Evolutionary conservation across 2,888 invertebrate genomes (phyloP), one percentile per base, ranked within the genome.

Genomic region (Cybosia mesomella): DNA sequence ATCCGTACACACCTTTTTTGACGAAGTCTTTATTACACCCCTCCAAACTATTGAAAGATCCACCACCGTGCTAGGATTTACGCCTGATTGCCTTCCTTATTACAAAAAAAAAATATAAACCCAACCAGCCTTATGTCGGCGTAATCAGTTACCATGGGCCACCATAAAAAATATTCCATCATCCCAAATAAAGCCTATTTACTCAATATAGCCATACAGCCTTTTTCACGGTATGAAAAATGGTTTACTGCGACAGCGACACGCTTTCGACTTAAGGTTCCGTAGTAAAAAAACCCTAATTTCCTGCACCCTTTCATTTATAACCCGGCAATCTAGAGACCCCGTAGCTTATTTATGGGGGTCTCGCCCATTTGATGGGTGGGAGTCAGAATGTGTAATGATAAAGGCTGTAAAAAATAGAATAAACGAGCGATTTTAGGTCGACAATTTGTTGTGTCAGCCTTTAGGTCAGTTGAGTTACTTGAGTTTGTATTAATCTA

Each of bases 261-360:
- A 89, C 87, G 88, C 85, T 85, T 81, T 79, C 84, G 83, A 85
- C 83, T 85, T 85, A 86, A 84, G 89, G 88, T 88, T 88, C 87
- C 90, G 92, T 88, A 88, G 89, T 93, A 94, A 94, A 93, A 55
- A 94, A 94, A 92, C 93, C 94, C 93, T 94, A 94, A 95, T 95
- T 94, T 94, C 94, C 93, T 92, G 91, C 90, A 93, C 94, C 94
- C 94, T 94, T 95, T 94, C 94, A 93, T 94, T 94, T 94, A 92
- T 94, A 90, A 89, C 91, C 89, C 87, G 88, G 91, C 94, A 94
- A 94, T 94, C 94, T 94, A 92, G 89, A 90, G 89, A 88, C 87
- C 84, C 90, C 87, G 90, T 89, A 89, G 91, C 91, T 94, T 94
- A 93, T 94, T 94, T 94, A 94, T 93, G 86, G 91, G 87, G 93